Evolutionary conservation across 1,140 invertebrate genomes (phyloP).

Genomic region (Rhysida immarginata): DNA sequence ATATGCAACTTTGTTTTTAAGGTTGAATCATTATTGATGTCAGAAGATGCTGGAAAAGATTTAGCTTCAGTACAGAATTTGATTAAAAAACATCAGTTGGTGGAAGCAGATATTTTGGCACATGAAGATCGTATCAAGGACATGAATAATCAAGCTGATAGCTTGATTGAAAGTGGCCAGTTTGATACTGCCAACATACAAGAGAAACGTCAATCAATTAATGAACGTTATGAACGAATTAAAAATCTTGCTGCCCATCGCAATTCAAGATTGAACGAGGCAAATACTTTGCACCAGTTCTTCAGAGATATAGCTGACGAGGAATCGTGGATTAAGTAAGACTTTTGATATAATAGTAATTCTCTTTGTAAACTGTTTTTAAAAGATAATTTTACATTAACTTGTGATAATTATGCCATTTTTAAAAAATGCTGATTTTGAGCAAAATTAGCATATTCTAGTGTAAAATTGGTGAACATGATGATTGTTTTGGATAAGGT

Average conservation of each 20-base stretch:
- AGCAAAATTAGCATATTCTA: too few species aligned
- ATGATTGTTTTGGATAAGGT: too few species aligned
- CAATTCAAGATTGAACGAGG: slow-evolving; percentile 74
- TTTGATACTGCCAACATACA: slow-evolving; percentile 87
- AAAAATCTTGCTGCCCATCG: slow-evolving; percentile 84
- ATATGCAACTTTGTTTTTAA: too few species aligned
- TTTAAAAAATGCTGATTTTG: too few species aligned
- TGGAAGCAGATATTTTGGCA: slow-evolving; percentile 91
- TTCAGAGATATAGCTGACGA: slow-evolving; percentile 98
- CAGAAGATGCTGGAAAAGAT: slow-evolving; percentile 96
- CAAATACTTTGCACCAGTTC: slow-evolving; percentile 97
- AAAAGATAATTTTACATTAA: slow-evolving; percentile 5
- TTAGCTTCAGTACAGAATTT: slow-evolving; percentile 96
- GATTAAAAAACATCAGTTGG: slow-evolving; percentile 96
- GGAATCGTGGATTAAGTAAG: slow-evolving; percentile 97
- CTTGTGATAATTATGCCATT: slow-evolving; percentile 8
- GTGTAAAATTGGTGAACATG: too few species aligned
- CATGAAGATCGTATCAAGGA: slow-evolving; percentile 92
- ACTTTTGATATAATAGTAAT: too few species aligned
- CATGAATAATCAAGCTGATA: slow-evolving; percentile 89
- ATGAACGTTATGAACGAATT: slow-evolving; percentile 83
- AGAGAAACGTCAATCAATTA: slow-evolving; percentile 80
- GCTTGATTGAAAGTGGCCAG: slow-evolving; percentile 82
- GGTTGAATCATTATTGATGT: slow-evolving; percentile 80
- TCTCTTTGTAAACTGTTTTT: too few species aligned